phyloP scores from a whole-genome alignment of 2,113 vertebrate genomes.

The Colossoma macropomum region DNA sequence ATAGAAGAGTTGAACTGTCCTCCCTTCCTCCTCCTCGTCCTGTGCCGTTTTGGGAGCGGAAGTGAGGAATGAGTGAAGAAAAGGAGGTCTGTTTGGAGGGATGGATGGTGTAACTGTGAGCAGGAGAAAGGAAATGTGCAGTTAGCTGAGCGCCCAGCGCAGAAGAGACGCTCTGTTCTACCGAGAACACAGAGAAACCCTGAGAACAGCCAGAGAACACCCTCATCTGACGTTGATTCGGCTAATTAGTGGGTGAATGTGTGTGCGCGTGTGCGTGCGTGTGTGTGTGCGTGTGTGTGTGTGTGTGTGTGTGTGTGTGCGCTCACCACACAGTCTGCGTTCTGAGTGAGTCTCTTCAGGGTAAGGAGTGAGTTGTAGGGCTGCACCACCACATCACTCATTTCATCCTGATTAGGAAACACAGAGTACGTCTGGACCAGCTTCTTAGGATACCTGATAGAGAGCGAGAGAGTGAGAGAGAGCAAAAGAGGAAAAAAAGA shows the following conservation, averaged over 20 bases:
- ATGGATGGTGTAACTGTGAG: constrained; percentile 42
- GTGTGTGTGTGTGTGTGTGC: not conserved
- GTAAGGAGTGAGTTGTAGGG: constrained; percentile 97
- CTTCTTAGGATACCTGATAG: constrained; percentile 94
- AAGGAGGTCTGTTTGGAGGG: constrained; percentile 44
- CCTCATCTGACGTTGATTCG: not conserved
- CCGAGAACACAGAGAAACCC: constrained; percentile 6
- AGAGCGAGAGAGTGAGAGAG: constrained; percentile 8
- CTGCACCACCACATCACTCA: constrained; percentile 98
- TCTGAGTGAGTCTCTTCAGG: constrained; percentile 96
- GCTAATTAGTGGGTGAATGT: constrained; percentile 2
- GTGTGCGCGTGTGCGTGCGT: not conserved
- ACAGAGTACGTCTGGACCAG: constrained; percentile 98
- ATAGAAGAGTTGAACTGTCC: not conserved
- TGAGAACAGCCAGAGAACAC: not conserved
- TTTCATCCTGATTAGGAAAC: constrained; percentile 98
- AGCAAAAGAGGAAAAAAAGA: not conserved
- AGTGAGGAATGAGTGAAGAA: constrained; percentile 35
- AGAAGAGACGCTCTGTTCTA: constrained; percentile 40
- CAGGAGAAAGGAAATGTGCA: constrained; percentile 46
- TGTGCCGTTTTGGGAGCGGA: constrained; percentile 35
- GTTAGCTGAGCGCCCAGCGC: constrained; percentile 18
- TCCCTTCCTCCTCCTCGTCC: not conserved
- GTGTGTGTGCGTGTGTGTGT: constrained; percentile 45
- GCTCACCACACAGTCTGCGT: constrained; percentile 96